Evolutionary conservation across 2,888 invertebrate species (phyloP).

Genomic region (Macaria notata): DNA sequence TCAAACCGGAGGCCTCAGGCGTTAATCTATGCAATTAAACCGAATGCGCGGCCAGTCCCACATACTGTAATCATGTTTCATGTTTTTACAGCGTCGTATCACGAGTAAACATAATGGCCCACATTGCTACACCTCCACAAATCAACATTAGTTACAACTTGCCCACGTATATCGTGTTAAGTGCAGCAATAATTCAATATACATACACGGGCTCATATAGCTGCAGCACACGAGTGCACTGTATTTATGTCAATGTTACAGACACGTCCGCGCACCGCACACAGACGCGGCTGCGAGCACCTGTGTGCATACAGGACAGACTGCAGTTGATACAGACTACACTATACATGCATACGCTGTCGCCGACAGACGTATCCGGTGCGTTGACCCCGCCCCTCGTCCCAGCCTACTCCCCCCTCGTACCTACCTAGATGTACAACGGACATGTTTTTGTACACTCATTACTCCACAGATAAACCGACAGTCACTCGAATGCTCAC

Average conservation of each 20-base stretch:
- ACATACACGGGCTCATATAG: constrained; percentile 42
- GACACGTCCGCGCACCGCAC: constrained; percentile 35
- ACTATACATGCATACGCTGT: constrained; percentile 47
- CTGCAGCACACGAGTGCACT: constrained; percentile 49
- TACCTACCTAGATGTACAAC: constrained; percentile 22
- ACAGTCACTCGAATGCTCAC: constrained; percentile 19
- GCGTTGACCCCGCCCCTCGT: constrained; percentile 71
- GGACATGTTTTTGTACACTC: constrained; percentile 14
- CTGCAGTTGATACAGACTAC: constrained; percentile 37
- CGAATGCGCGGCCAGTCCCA: constrained; percentile 44
- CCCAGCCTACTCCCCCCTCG: constrained; percentile 42
- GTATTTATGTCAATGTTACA: constrained; percentile 81
- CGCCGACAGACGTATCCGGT: constrained; percentile 78
- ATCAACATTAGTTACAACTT: constrained; percentile 54
- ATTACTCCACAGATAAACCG: constrained; percentile 16
- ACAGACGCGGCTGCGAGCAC: constrained; percentile 55
- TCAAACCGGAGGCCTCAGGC: constrained; percentile 27
- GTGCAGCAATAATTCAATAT: constrained; percentile 60
- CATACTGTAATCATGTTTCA: constrained; percentile 36
- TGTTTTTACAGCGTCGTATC: constrained; percentile 59
- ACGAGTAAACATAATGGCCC: constrained; percentile 66
- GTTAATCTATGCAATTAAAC: constrained; percentile 53
- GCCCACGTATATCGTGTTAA: constrained; percentile 50
- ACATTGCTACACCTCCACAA: constrained; percentile 60
- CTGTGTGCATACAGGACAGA: constrained; percentile 48